phyloP scores from a whole-genome alignment of 2,113 vertebrate genomes.

The Cairina moschata region DNA sequence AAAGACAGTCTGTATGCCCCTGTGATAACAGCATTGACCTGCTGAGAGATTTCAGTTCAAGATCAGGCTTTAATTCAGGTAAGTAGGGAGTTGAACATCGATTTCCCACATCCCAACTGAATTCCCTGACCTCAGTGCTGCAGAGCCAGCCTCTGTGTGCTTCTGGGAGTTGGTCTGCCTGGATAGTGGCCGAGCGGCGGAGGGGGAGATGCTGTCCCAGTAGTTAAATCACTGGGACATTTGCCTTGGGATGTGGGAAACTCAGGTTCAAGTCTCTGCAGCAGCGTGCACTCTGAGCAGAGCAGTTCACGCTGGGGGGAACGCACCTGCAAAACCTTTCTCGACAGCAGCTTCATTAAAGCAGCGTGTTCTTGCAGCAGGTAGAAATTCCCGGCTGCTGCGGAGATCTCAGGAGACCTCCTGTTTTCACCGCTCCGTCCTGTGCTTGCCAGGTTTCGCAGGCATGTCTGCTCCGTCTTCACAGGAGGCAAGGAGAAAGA shows the following conservation, averaged over 20 bases:
- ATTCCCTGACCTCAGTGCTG: background rate
- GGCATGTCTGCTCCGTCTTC: background rate
- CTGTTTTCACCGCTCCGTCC: background rate
- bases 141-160: background rate
- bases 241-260: slow-evolving; percentile 64
- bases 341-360: background rate
- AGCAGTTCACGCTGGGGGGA: background rate
- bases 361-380: background rate
- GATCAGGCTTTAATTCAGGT: slow-evolving; percentile 68
- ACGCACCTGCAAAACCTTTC: background rate
- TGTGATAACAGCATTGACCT: slow-evolving; percentile 58
- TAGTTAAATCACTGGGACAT: background rate
- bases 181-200: background rate
- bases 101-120: slow-evolving; percentile 61
- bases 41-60: slow-evolving; percentile 62
- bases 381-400: background rate
- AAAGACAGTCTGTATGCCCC: slow-evolving; percentile 59
- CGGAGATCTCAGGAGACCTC: background rate
- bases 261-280: slow-evolving; percentile 58
- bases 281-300: background rate
- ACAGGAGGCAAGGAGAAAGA: background rate
- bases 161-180: background rate
- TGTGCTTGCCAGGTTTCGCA: background rate
- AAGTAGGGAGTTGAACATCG: slow-evolving; percentile 61
- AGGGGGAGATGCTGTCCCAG: background rate